These are phyloP conservation scores for Polietes domitor DNA, from an alignment of 2,888 invertebrate genomes.

Conservation along the genomic window DNA sequence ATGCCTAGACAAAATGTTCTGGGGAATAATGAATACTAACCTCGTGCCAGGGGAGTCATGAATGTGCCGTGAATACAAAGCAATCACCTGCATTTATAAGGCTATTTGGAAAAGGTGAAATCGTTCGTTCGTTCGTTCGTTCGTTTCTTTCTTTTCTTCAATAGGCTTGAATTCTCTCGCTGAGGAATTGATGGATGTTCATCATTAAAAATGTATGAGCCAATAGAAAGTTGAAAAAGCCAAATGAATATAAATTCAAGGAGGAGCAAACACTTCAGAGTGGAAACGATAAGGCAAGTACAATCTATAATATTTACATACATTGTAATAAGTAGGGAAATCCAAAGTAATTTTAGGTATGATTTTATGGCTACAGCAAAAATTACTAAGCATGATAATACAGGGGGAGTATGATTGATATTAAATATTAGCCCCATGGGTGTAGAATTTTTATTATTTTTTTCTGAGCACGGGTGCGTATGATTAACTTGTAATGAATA, in stretches of 20 bases:
- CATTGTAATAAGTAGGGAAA: too few species aligned
- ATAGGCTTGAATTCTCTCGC: background rate
- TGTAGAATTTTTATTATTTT: too few species aligned
- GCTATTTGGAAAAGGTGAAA: background rate
- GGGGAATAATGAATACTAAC: background rate
- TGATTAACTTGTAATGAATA: too few species aligned
- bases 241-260: background rate
- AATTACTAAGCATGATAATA: too few species aligned
- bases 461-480: too few species aligned
- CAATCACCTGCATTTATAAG: background rate
- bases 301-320: too few species aligned
- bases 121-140: background rate
- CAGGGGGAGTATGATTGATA: background rate
- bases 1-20: background rate
- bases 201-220: conserved; percentile 5
- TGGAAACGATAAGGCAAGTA: too few species aligned
- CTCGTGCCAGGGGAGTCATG: background rate
- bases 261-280: background rate
- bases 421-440: background rate
- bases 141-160: too few species aligned
- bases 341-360: too few species aligned
- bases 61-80: background rate
- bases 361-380: too few species aligned
- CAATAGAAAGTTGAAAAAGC: background rate
- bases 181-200: background rate